Conservation (phyloP, 2,113 vertebrate genomes). For the Phrynosoma blainvillii region DNA sequence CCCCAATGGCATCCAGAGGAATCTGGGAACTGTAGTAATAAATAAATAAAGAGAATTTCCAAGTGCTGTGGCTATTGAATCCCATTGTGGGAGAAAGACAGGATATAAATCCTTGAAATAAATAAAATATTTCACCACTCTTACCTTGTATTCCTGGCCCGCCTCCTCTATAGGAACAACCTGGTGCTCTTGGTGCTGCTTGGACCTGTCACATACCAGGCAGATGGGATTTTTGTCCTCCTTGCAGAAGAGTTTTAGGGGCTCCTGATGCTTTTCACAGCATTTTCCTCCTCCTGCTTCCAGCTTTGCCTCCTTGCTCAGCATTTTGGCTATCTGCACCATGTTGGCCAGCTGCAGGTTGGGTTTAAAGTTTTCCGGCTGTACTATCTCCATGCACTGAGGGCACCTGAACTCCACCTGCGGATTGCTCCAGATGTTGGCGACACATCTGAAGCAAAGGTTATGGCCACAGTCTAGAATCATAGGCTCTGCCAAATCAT, state of each 20-base stretch:
- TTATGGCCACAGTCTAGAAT: neutral
- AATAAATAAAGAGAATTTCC: too few relatives aligned
- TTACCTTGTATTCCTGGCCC: neutral
- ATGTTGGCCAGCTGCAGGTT: neutral
- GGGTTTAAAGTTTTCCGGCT: neutral
- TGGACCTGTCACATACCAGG: neutral
- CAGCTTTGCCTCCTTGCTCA: neutral
- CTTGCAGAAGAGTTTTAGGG: neutral
- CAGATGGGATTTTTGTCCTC: neutral
- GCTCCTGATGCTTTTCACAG: neutral
- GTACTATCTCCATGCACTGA: neutral
- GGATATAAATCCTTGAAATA: too few relatives aligned
- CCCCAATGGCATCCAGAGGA: too few relatives aligned
- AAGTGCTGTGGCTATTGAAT: too few relatives aligned
- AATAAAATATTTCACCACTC: neutral
- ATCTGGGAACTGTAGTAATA: too few relatives aligned
- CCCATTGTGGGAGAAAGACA: too few relatives aligned
- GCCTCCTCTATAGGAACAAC: neutral
- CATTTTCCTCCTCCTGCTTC: neutral
- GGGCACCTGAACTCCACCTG: neutral
- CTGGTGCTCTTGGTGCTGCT: neutral
- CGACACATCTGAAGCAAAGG: neutral
- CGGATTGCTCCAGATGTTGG: neutral
- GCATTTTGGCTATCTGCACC: neutral
- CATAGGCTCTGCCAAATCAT: neutral